Evolutionary conservation across 1,140 invertebrate genomes (phyloP), one percentile per base, ranked within the genome.

Genomic region (Alviniconcha marisindica): DNA sequence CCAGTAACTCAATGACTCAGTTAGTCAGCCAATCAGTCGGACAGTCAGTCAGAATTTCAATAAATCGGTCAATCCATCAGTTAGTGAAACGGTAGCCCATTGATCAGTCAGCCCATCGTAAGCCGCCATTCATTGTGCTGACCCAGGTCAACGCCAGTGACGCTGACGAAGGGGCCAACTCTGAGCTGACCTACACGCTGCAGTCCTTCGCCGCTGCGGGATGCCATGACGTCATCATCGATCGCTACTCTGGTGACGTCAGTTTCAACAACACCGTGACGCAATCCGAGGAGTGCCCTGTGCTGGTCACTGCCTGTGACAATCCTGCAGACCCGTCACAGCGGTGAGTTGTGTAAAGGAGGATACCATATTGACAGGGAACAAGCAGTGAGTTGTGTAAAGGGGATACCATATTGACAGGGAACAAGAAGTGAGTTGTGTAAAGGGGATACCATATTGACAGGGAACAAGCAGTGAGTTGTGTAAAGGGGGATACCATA

Each of bases 101-200:
- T 0, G 54, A 56, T 18, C 54, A 21, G 18, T 1, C 54, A 0
- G 18, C 54, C 18, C 0, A 0, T 21, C 1, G 54, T 2, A 21
- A 56, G 1, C n/a, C 18, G n/a, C n/a, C 7, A 2, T 73, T 36
- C 24, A 14, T 2, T 73, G 33, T 40, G 21, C 40, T 2, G 42
- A 18, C 10, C 14, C 74, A 79, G 77, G 36, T 79, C 0, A 60
- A 63, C 21, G 77, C 77, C 24, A 79, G 14, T 79, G 77, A 79
- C 38, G 77, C 51, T 79, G 77, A 79, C 51, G 31, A 38, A 40
- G 77, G 77, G 7, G 51, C 44, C 15, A 63, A 79, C 28, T 51
- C 42, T n/a, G 21, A 63, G 28, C 31, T 79, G 31, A 33, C 31
- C 1, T 79, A 79, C 54, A 36, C 5, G 0, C 12, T 56, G 51